Evolutionary conservation across 2,888 invertebrate species (phyloP).

Genomic region (Oligia latruncula): DNA sequence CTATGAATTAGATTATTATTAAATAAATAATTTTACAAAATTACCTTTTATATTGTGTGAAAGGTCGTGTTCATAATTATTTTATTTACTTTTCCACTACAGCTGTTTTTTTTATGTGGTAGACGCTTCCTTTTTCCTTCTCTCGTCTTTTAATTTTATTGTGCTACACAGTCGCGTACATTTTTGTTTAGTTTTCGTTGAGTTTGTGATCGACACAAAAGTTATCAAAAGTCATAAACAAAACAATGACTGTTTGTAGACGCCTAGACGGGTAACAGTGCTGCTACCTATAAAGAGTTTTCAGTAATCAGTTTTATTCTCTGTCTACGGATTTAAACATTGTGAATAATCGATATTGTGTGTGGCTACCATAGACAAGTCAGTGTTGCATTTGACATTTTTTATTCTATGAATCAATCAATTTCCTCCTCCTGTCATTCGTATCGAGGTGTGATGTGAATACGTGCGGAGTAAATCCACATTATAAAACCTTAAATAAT

Average conservation of each 20-base stretch:
- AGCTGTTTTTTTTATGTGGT: neutral
- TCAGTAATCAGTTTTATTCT: no score
- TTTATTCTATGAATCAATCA: conserved; percentile 46
- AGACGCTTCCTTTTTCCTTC: neutral
- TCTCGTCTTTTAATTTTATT: neutral
- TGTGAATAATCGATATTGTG: conserved; percentile 26
- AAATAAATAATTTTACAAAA: neutral
- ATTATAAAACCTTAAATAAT: conserved; percentile 67
- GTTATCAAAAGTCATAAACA: neutral
- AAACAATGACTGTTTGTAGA: neutral
- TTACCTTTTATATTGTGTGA: no score
- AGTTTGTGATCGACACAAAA: neutral
- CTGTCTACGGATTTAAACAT: no score
- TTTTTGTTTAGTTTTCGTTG: neutral
- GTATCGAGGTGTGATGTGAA: conserved; percentile 80
- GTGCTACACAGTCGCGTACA: neutral
- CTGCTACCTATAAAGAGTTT: neutral
- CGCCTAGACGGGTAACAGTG: neutral
- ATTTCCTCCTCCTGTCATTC: conserved; percentile 50
- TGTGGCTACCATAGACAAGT: conserved; percentile 51
- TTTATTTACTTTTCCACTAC: neutral
- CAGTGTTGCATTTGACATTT: conserved; percentile 46
- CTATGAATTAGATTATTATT: neutral
- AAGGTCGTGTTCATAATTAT: neutral
- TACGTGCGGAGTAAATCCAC: conserved; percentile 69